phyloP scores from a whole-genome alignment of 37 sponge, comb jelly and placozoan genomes.

The Chondrosia reniformis region DNA sequence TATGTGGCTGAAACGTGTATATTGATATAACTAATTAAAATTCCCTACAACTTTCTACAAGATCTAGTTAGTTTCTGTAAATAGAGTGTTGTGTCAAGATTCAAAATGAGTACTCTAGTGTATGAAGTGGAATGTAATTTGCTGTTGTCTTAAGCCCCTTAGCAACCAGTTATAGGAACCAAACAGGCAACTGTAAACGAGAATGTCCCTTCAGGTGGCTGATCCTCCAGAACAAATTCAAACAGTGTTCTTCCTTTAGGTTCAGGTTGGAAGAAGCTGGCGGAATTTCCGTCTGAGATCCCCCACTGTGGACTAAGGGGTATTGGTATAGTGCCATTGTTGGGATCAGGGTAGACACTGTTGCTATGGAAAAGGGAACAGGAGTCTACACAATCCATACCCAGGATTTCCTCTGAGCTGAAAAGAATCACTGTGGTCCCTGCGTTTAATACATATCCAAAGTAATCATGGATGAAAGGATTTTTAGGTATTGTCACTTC shows the following conservation, averaged over 20 bases:
- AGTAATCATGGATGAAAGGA: too few species aligned
- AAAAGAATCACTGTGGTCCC: background rate
- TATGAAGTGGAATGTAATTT: background rate
- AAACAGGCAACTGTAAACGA: background rate
- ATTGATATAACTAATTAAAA: too few species aligned
- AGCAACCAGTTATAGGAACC: background rate
- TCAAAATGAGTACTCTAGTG: too few species aligned
- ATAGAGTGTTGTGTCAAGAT: background rate
- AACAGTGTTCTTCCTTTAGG: background rate
- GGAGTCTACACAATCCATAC: background rate
- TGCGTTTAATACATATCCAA: too few species aligned
- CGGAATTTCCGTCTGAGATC: background rate
- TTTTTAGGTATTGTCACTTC: too few species aligned
- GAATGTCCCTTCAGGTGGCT: background rate
- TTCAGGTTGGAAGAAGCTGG: background rate
- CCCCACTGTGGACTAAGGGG: background rate
- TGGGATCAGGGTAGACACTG: background rate
- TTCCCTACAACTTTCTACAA: too few species aligned
- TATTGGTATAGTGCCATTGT: background rate
- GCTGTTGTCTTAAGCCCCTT: background rate
- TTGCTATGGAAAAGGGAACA: constrained; percentile 18
- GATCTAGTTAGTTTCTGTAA: too few species aligned
- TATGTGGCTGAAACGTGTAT: too few species aligned
- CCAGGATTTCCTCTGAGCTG: background rate
- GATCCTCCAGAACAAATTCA: background rate